Percentiles rank a stretch among this genome's conserved stretches.
These are phyloP conservation scores for Fulmarus glacialis DNA, from an alignment of 2,113 vertebrate genomes.

Conservation along the genomic window DNA sequence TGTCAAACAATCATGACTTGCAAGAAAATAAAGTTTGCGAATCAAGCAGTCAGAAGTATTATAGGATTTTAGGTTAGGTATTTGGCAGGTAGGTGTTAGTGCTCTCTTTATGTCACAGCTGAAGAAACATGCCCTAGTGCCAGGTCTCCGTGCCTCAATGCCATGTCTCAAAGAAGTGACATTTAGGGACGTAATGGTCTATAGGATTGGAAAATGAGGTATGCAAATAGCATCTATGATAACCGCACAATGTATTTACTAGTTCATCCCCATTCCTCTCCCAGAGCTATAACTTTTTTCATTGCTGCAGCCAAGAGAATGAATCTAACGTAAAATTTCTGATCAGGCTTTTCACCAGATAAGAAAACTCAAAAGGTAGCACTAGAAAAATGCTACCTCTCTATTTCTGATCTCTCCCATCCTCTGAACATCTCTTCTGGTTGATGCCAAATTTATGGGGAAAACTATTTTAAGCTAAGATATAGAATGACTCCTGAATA, in stretches of 20 bases:
- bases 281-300: not conserved
- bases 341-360: not conserved
- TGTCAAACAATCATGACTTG: accelerated
- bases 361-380: not conserved
- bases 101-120: not conserved
- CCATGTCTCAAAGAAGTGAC: not conserved
- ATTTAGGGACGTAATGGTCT: not conserved
- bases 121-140: not conserved
- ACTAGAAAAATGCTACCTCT: not conserved
- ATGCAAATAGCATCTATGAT: not conserved
- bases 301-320: not conserved
- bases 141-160: not conserved
- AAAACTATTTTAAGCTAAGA: not conserved
- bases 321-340: not conserved
- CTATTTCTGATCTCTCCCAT: not conserved
- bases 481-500: not conserved
- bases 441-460: not conserved
- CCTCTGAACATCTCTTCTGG: not conserved
- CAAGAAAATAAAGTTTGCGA: not conserved
- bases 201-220: not conserved
- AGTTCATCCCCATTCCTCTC: not conserved
- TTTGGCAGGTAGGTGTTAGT: not conserved
- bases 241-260: not conserved
- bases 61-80: not conserved
- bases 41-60: not conserved